Percentiles rank a stretch among this genome's conserved stretches.
These are phyloP conservation scores for Cantharis flavilabris DNA, from an alignment of 2,888 invertebrate genomes.

Conservation along the genomic window DNA sequence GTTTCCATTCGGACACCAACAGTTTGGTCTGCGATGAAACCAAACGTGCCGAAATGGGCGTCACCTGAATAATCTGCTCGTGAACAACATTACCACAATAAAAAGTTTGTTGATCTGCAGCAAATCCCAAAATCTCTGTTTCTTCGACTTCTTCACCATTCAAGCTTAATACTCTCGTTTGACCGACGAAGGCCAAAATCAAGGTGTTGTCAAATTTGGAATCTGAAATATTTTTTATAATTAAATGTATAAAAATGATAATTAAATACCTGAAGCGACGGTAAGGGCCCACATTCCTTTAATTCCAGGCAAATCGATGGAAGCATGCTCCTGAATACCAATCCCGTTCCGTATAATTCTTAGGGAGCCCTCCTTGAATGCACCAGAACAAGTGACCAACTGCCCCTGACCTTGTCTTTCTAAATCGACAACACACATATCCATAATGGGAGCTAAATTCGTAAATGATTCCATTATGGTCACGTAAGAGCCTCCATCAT, in stretches of 20 bases:
- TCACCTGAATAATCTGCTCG: slow-evolving; percentile 73
- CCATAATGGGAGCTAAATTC: slow-evolving; percentile 95
- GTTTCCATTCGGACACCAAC: slow-evolving; percentile 74
- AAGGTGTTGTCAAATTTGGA: slow-evolving; percentile 78
- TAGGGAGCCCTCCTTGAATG: slow-evolving; percentile 96
- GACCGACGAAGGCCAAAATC: slow-evolving; percentile 95
- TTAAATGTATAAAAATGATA: neutral
- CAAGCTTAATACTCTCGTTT: slow-evolving; percentile 87
- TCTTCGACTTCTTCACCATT: slow-evolving; percentile 98
- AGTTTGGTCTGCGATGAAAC: slow-evolving; percentile 70
- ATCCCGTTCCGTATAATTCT: slow-evolving; percentile 98
- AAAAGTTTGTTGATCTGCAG: slow-evolving; percentile 91
- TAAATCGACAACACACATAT: slow-evolving; percentile 96
- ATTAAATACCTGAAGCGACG: slow-evolving; percentile 61
- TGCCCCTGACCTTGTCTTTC: slow-evolving; percentile 97
- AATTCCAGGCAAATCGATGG: slow-evolving; percentile 94
- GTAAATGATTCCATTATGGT: slow-evolving; percentile 95
- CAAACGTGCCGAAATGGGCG: slow-evolving; percentile 73
- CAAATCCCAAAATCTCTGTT: slow-evolving; percentile 90
- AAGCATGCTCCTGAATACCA: slow-evolving; percentile 97
- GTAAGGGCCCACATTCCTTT: slow-evolving; percentile 98
- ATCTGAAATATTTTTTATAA: slow-evolving; percentile 11
- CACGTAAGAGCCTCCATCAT: slow-evolving; percentile 88
- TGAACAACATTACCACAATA: slow-evolving; percentile 89
- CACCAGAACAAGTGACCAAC: slow-evolving; percentile 96